These are phyloP conservation scores for Sepioteuthis lessoniana DNA, from an alignment of 2,888 invertebrate genomes.

Conservation along the genomic window DNA sequence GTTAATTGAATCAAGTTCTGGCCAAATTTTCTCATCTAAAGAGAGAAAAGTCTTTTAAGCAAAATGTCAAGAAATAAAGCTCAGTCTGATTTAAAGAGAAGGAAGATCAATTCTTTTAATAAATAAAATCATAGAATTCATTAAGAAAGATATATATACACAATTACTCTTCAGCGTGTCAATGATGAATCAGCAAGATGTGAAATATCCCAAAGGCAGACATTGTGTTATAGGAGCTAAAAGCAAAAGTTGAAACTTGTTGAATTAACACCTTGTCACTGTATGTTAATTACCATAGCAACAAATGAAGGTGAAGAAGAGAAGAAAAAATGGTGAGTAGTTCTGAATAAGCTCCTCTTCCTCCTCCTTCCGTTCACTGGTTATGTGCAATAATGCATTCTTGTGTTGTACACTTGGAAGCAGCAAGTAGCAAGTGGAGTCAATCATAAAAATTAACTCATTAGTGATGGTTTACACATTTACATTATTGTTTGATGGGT, in stretches of 20 bases:
- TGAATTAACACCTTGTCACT: background rate
- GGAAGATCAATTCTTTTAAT: background rate
- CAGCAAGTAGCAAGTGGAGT: background rate
- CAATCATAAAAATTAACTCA: background rate
- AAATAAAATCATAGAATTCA: background rate
- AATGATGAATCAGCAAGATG: background rate
- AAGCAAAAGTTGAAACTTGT: background rate
- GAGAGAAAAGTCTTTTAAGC: background rate
- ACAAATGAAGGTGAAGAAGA: background rate
- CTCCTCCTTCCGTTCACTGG: background rate
- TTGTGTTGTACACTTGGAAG: background rate
- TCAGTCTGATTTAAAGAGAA: background rate
- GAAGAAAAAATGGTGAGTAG: background rate
- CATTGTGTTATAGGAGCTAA: background rate
- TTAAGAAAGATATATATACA: background rate
- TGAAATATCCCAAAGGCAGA: background rate
- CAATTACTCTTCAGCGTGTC: background rate
- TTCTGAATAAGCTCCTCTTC: background rate
- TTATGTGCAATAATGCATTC: background rate
- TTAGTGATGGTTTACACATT: background rate
- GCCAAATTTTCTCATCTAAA: too few relatives aligned
- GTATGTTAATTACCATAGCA: slow-evolving; percentile 1
- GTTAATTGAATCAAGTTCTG: too few relatives aligned
- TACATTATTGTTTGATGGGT: background rate
- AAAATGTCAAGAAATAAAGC: background rate